Base-by-base conservation (phyloP, 1,140 invertebrate genomes). In the roundworm (Caenorhabditis elegans) region DNA sequence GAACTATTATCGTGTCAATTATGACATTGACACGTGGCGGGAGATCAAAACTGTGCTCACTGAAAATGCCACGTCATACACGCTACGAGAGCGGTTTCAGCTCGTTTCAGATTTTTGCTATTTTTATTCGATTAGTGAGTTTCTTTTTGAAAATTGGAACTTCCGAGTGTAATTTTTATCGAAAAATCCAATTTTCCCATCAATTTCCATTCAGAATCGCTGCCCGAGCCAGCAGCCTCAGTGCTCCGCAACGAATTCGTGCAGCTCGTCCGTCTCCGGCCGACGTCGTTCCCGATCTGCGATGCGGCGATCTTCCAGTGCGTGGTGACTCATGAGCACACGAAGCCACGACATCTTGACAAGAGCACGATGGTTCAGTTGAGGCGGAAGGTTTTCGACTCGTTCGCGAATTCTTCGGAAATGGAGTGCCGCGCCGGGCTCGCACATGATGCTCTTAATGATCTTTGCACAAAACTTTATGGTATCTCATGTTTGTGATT, bases 391-490 rank as follows among this genome's bases (percentile, higher is more conserved):
- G 36, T 81, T 2, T 81, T 81, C 49, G 70, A 76, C 24, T 76
- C 65, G 13, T 65, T 81, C 19, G 24, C 46, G 4, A 49, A 47
- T 17, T 75, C 65, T 28, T 60, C 55, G 3, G 80, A 81, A 76
- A 81, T 81, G 80, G 60, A 48, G 13, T 81, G 80, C 43, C 46
- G 65, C 13, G n/a, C 46, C 19, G 80, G 80, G 36, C 28, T 34
- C 31, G 75, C 47, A 36, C 80, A 81, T 60, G 80, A 81, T 49
- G 80, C 80, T 39, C 46, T 81, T 36, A 81, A 81, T 60, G 80
- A 76, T 51, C 48, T 81, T 43, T 81, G 80, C 46, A 76, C 36
- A 46, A 43, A 81, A 47, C 22, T 81, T 8, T 81, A 70, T 39
- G 80, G 80, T 28, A 76, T 70, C 65, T 43, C 39, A 34, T 81